Conservation (phyloP, 2,797 vertebrate genomes). For the Gila robusta region DNA sequence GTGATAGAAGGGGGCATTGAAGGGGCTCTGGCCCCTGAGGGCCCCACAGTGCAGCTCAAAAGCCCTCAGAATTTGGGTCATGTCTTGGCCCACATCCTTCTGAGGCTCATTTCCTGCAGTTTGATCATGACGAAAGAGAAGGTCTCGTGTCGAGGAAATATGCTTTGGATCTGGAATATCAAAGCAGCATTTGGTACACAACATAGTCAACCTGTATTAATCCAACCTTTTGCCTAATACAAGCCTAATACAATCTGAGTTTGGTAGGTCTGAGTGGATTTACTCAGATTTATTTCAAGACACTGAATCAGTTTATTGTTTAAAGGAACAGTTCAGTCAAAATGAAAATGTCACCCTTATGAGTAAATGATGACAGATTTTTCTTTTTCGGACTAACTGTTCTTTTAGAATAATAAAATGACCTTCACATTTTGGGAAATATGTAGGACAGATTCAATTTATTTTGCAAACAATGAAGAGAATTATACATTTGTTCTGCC, state of each 20-base stretch:
- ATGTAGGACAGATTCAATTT: background rate
- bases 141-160: background rate
- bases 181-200: background rate
- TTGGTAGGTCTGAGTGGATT: background rate
- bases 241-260: background rate
- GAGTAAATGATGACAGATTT: background rate
- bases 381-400: background rate
- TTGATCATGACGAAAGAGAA: conserved; percentile 41
- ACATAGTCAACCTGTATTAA: background rate
- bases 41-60: conserved; percentile 33
- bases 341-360: background rate
- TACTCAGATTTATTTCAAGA: background rate
- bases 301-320: background rate
- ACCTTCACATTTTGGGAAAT: background rate
- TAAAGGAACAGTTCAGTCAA: background rate
- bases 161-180: conserved; percentile 12
- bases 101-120: conserved; percentile 61
- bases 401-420: background rate
- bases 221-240: background rate
- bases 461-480: background rate
- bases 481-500: background rate
- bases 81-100: conserved; percentile 60
- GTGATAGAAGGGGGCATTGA: conserved; percentile 44
- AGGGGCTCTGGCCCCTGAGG: conserved; percentile 52
- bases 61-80: conserved; percentile 49